Conservation (phyloP, 2,888 invertebrate species). For the Arenicola marina region DNA sequence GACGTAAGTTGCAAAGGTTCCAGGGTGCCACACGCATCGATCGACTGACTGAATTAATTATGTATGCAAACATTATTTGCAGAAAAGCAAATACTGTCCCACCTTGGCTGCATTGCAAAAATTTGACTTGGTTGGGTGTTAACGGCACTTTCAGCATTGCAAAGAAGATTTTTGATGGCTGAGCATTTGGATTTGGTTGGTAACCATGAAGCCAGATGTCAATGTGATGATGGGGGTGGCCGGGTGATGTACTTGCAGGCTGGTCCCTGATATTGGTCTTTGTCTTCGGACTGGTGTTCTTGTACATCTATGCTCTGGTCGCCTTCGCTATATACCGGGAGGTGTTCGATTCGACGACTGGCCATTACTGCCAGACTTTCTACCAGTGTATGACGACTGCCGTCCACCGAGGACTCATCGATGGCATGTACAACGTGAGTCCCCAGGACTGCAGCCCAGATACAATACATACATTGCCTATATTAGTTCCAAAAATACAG, state of each 20-base stretch:
- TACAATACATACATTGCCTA: not conserved
- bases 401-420: conserved; percentile 53
- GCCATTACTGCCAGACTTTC: conserved; percentile 47
- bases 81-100: too few relatives aligned
- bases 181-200: too few relatives aligned
- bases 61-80: too few relatives aligned
- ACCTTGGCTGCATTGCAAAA: too few relatives aligned
- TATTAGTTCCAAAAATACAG: not conserved
- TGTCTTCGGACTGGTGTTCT: conserved; percentile 48
- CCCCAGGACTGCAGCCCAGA: not conserved
- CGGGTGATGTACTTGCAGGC: conserved; percentile 48
- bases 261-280: conserved; percentile 51
- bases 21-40: too few relatives aligned
- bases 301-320: conserved; percentile 53
- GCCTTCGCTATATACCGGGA: conserved; percentile 49
- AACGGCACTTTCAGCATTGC: too few relatives aligned
- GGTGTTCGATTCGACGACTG: conserved; percentile 30
- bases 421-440: conserved; percentile 37
- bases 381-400: conserved; percentile 53
- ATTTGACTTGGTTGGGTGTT: too few relatives aligned
- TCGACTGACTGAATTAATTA: too few relatives aligned
- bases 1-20: too few relatives aligned
- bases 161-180: too few relatives aligned
- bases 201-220: too few relatives aligned
- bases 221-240: too few relatives aligned